A percentile compares a stretch with the other conserved stretches of the same genome.
Evolutionary conservation across 1,140 invertebrate species (phyloP).

Genomic region (Metaphire vulgaris): DNA sequence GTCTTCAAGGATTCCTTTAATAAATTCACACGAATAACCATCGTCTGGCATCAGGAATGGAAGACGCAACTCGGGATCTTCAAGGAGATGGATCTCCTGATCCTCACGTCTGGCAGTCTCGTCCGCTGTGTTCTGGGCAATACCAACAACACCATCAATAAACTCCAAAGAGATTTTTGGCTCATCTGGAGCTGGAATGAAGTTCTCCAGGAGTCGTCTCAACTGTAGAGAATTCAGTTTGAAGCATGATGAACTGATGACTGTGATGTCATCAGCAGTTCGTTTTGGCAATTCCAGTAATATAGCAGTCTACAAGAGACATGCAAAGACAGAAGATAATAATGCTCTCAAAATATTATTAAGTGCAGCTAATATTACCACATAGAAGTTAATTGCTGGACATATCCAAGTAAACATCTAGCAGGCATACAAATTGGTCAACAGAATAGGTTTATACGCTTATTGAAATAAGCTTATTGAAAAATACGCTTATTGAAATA

Average conservation of each 20-base stretch:
- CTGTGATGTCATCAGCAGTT: constrained; percentile 74
- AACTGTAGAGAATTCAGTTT: constrained; percentile 95
- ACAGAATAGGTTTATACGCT: too few relatives aligned
- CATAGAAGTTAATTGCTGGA: too few relatives aligned
- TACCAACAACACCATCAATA: constrained; percentile 59
- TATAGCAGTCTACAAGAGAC: constrained; percentile 50
- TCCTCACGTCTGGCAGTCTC: constrained; percentile 82
- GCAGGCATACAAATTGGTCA: too few relatives aligned
- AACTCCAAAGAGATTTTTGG: constrained; percentile 56
- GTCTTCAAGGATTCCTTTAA: constrained; percentile 82
- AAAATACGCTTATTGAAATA: too few relatives aligned
- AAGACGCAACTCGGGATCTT: constrained; percentile 61
- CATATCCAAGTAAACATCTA: too few relatives aligned
- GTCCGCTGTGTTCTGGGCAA: constrained; percentile 88
- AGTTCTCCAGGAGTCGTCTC: constrained; percentile 61
- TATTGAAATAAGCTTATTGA: too few relatives aligned
- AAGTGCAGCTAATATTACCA: too few relatives aligned
- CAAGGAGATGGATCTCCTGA: constrained; percentile 61
- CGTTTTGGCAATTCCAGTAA: constrained; percentile 71
- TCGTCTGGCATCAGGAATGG: constrained; percentile 91
- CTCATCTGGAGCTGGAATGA: constrained; percentile 64
- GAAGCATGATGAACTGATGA: constrained; percentile 87
- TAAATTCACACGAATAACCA: constrained; percentile 95
- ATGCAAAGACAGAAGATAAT: too few relatives aligned
- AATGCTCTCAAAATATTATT: too few relatives aligned